These are phyloP conservation scores for Trissolcus japonicus DNA, from an alignment of 2,888 invertebrate species.

Conservation along the genomic window DNA sequence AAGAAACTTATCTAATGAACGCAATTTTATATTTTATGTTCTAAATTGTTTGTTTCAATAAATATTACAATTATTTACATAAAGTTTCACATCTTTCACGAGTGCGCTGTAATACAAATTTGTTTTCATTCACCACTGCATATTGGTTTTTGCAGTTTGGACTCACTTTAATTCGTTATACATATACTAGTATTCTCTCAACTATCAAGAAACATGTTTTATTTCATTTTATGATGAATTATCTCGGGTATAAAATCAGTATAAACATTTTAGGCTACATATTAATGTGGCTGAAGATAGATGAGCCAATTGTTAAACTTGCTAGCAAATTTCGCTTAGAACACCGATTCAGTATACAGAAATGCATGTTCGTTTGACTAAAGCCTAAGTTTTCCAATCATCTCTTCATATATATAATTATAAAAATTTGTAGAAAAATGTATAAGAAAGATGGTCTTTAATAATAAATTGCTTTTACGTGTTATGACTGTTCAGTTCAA, in stretches of 20 bases:
- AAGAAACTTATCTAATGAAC: conserved; percentile 64
- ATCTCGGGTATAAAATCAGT: not conserved
- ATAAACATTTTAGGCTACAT: conserved; percentile 1
- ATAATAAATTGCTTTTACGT: not conserved
- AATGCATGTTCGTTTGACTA: no score
- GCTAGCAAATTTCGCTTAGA: not conserved
- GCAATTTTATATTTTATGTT: conserved; percentile 63
- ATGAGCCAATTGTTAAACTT: not conserved
- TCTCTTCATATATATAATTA: conserved; percentile 18
- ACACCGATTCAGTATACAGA: not conserved
- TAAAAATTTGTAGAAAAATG: conserved; percentile 41
- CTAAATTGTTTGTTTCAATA: conserved; percentile 67
- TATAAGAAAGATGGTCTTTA: conserved; percentile 17
- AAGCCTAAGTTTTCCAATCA: no score
- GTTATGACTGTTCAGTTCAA: not conserved
- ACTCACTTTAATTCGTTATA: not conserved
- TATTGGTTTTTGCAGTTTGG: not conserved
- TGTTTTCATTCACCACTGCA: not conserved
- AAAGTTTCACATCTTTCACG: conserved; percentile 46
- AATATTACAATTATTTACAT: conserved; percentile 76
- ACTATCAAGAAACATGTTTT: no score
- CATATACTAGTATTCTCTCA: no score
- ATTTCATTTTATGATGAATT: no score
- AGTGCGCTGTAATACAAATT: conserved; percentile 21
- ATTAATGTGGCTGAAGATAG: not conserved